A percentile compares a stretch with the other conserved stretches of the same genome.
phyloP scores from a whole-genome alignment of 2,888 invertebrate species.

The Acanthoscelides obtectus region DNA sequence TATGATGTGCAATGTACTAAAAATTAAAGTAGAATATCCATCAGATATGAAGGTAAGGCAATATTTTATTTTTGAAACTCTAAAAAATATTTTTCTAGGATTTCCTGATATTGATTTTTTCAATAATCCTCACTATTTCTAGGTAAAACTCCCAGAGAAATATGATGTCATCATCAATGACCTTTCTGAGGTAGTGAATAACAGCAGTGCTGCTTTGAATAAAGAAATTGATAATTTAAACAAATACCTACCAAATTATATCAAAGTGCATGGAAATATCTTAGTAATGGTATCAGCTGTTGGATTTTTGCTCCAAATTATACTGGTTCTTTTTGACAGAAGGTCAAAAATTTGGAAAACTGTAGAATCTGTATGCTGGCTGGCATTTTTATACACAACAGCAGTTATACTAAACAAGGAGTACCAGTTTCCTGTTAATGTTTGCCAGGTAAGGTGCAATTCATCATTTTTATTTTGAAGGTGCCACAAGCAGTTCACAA shows the following conservation, averaged over 20 bases:
- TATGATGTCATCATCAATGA: neutral
- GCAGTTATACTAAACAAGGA: slow-evolving; percentile 13
- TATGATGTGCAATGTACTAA: slow-evolving; percentile 17
- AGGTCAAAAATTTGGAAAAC: slow-evolving; percentile 22
- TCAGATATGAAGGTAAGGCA: neutral
- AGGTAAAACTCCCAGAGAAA: neutral
- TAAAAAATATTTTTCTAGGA: slow-evolving; percentile 10
- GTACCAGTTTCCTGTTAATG: neutral
- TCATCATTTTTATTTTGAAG: slow-evolving; percentile 8
- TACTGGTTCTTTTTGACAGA: slow-evolving; percentile 19
- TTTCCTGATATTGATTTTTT: too few species aligned
- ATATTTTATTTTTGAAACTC: too few species aligned
- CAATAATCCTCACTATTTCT: too few species aligned
- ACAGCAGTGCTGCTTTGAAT: neutral
- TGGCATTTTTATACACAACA: slow-evolving; percentile 22
- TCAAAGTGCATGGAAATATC: slow-evolving; percentile 14
- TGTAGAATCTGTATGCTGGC: slow-evolving; percentile 30
- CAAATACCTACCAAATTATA: slow-evolving; percentile 14
- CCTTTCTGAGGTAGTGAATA: neutral
- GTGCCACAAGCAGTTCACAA: neutral
- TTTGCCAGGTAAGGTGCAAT: slow-evolving; percentile 11
- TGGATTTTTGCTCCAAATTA: slow-evolving; percentile 28
- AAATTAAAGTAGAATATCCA: slow-evolving; percentile 16
- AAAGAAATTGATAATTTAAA: slow-evolving; percentile 11
- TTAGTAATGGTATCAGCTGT: slow-evolving; percentile 16